Conservation (phyloP, 2,113 vertebrate species). For the Syrmaticus mikado region DNA sequence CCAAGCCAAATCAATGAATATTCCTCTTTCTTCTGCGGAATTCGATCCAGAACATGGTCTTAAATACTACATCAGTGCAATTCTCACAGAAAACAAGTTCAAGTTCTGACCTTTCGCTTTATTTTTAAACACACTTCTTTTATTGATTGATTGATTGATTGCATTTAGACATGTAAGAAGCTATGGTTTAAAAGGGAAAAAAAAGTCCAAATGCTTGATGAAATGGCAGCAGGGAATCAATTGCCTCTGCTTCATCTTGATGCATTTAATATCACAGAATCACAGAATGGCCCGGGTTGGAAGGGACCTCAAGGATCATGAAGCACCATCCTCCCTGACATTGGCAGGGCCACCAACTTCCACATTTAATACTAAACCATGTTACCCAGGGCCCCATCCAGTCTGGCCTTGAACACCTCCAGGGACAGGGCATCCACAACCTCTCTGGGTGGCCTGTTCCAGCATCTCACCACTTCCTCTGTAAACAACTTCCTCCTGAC, state of each 20-base stretch:
- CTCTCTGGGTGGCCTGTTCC: too few relatives aligned
- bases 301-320: too few relatives aligned
- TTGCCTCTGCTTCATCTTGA: background rate
- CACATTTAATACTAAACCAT: too few relatives aligned
- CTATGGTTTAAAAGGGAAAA: background rate
- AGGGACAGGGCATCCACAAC: too few relatives aligned
- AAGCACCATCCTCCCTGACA: too few relatives aligned
- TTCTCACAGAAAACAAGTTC: conserved; percentile 69
- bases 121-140: conserved; percentile 53
- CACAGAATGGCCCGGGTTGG: too few relatives aligned
- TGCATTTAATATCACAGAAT: background rate
- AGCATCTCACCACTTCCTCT: too few relatives aligned
- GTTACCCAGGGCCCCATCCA: too few relatives aligned
- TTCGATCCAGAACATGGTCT: background rate
- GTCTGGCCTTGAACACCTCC: too few relatives aligned
- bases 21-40: background rate
- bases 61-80: background rate
- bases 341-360: too few relatives aligned
- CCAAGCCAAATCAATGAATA: background rate
- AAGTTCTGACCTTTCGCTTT: conserved; percentile 50
- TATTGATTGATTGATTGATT: too few relatives aligned
- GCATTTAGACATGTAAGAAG: conserved; percentile 14
- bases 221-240: background rate
- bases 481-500: too few relatives aligned
- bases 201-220: background rate